Evolutionary conservation across 2,888 invertebrate species (phyloP).

Genomic region (Nomada ruficornis): DNA sequence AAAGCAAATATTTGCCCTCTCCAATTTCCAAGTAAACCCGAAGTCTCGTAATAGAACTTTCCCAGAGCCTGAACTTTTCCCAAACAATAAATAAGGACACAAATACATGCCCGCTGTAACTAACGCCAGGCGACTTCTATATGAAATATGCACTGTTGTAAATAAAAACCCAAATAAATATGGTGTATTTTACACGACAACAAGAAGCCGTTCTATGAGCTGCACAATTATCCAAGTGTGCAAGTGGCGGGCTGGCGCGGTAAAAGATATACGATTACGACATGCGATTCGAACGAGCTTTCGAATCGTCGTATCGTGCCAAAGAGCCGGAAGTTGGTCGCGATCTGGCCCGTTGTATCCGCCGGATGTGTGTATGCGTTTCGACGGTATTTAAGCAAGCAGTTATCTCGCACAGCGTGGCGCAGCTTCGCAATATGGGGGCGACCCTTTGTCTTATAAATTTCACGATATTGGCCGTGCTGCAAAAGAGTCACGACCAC

Average conservation of each 20-base stretch:
- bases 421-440: conserved; percentile 62
- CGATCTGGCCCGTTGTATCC: conserved; percentile 26
- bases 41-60: too few species aligned
- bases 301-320: conserved; percentile 56
- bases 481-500: conserved; percentile 52
- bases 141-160: too few species aligned
- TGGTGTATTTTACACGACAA: background rate
- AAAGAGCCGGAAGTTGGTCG: conserved; percentile 48
- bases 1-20: too few species aligned
- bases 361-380: conserved; percentile 29
- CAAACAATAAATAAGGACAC: too few species aligned
- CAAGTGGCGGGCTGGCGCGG: conserved; percentile 43
- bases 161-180: too few species aligned
- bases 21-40: too few species aligned
- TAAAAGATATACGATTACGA: conserved; percentile 61
- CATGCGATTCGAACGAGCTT: conserved; percentile 56
- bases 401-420: conserved; percentile 71
- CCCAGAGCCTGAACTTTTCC: too few species aligned
- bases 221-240: conserved; percentile 32
- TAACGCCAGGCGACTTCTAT: too few species aligned
- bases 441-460: conserved; percentile 71
- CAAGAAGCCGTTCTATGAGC: background rate
- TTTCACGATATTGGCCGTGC: conserved; percentile 74
- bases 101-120: too few species aligned
- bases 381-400: conserved; percentile 75